Evolutionary conservation across 2,797 vertebrate genomes (phyloP).

Genomic region (Pteropus rufus): DNA sequence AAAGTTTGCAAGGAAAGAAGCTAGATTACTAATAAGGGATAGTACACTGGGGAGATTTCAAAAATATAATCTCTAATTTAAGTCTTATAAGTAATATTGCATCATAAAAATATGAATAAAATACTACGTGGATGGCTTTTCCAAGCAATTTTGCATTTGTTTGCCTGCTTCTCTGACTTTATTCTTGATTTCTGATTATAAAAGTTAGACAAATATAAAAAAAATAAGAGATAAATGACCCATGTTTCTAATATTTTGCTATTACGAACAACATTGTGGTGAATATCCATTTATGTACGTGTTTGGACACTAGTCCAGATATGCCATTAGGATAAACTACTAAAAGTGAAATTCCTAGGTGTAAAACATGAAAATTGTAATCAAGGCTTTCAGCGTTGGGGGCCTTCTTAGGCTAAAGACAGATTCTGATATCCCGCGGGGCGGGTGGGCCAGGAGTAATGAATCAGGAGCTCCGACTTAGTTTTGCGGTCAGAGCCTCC

Average conservation of each 20-base stretch:
- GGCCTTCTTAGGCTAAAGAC: not conserved
- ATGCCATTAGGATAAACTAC: not conserved
- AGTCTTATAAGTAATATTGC: not conserved
- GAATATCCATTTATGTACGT: not conserved
- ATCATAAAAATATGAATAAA: not conserved
- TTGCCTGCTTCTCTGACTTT: not conserved
- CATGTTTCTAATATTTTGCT: not conserved
- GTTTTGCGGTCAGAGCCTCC: not conserved
- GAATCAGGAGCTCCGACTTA: not conserved
- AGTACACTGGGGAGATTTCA: not conserved
- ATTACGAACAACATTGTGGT: not conserved
- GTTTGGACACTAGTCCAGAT: not conserved
- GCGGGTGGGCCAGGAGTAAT: not conserved
- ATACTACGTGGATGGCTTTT: not conserved
- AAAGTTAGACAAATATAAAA: not conserved
- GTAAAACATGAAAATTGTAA: not conserved
- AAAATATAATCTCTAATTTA: not conserved
- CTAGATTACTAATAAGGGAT: not conserved
- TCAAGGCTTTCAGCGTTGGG: not conserved
- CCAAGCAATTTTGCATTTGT: not conserved
- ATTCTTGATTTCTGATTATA: not conserved
- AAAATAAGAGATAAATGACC: not conserved
- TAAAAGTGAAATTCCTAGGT: not conserved
- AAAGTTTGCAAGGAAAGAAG: not conserved
- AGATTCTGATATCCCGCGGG: not conserved